These are phyloP conservation scores for Eupleurogrammus muticus DNA, from an alignment of 2,797 vertebrate genomes.

Conservation along the genomic window DNA sequence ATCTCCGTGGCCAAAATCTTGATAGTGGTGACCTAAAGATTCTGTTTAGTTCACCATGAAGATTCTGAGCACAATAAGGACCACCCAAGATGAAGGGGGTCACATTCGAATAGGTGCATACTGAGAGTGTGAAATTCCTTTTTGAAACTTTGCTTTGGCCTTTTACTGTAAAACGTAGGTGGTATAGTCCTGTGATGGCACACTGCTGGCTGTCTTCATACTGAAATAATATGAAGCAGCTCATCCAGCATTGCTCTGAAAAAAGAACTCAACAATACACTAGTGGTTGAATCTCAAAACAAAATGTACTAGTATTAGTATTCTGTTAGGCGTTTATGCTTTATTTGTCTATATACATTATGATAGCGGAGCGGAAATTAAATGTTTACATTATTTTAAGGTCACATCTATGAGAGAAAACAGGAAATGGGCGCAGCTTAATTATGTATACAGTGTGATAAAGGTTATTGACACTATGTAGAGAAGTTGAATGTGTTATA, in stretches of 20 bases:
- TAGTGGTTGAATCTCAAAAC: slow-evolving; percentile 1
- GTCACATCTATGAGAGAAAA: too few relatives aligned
- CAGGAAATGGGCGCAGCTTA: background rate
- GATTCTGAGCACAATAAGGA: slow-evolving; percentile 4
- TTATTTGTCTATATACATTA: background rate
- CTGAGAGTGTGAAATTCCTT: slow-evolving; percentile 21
- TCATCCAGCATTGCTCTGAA: slow-evolving; percentile 3
- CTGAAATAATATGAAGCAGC: slow-evolving; percentile 12
- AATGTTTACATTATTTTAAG: background rate
- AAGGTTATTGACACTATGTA: background rate
- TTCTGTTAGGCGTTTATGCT: background rate
- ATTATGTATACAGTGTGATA: slow-evolving; percentile 9
- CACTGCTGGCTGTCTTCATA: background rate
- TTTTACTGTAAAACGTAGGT: background rate
- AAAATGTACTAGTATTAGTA: background rate
- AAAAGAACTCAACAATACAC: slow-evolving; percentile 21
- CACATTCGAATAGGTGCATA: slow-evolving; percentile 29
- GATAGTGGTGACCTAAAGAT: too few relatives aligned
- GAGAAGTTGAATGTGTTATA: background rate
- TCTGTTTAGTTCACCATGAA: slow-evolving; percentile 4
- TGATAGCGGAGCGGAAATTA: background rate
- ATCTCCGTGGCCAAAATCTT: background rate
- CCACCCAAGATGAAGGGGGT: background rate
- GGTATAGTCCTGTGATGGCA: slow-evolving; percentile 5
- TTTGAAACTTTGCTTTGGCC: background rate